Evolutionary conservation across 1,140 invertebrate species (phyloP), one percentile per base, ranked within the genome.

Genomic region (Sinonovacula constricta): DNA sequence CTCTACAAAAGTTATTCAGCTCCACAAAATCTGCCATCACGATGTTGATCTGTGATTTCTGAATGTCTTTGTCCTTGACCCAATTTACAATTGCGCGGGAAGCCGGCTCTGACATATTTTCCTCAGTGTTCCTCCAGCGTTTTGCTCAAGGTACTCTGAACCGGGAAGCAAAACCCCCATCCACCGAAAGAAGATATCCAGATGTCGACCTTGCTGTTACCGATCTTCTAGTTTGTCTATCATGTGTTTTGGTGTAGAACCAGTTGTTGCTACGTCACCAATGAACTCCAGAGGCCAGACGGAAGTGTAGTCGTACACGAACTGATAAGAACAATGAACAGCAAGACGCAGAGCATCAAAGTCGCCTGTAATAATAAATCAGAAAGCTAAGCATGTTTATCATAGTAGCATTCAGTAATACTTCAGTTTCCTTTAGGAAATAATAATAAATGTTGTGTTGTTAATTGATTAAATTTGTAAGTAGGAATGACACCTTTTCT

Each of bases 11-110:
- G 33, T 62, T 45, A 22, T 33, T 30, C 34, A 51, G 28, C 3
- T 72, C 56, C 15, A 72, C 69, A 62, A 72, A 72, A 28, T 72
- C 69, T 24, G 69, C 69, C 14, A 72, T 59, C n/a, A 72, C 28
- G 2, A 72, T 49, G 24, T 72, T 72, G 28, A 72, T 45, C 12
- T 72, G 34, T 5, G 22, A 24, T 18, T 62, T 28, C 2, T 28
- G 22, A 62, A 72, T 72, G 69, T 72, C 57, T 45, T 72, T 72
- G 54, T 72, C 33, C 7, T 39, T 2, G 18, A 51, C 24, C 69
- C 69, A 72, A 45, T 72, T 62, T 5, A 60, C 3, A 3, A 62
- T 49, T n/a, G 69, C 57, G 22, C 39, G 39, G n/a, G 22, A 3
- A 18, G 69, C 56, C 15, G 69, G 57, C 28, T 31, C 31, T 7